Base-by-base conservation (phyloP, 2,113 vertebrate species). In the Corythaixoides concolor region DNA sequence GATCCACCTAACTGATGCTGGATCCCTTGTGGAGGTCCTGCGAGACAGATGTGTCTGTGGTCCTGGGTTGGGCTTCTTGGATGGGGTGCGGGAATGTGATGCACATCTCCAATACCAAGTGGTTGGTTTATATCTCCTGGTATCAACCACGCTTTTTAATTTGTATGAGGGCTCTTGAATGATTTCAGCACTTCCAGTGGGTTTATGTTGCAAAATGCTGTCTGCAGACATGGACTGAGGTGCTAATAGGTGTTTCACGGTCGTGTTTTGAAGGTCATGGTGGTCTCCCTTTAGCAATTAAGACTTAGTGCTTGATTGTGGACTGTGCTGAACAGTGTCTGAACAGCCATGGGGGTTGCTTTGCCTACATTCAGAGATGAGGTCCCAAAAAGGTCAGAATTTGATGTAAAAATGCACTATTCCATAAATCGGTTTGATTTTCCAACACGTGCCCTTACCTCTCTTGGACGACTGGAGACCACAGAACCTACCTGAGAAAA, bases 71-170 rank as follows among this genome's bases (percentile, higher is more conserved):
- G 32, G 41, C 30, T 43, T 35, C 26, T 49, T 33, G 73, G 59
- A 17, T 24, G n/a, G 43, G 35, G 4, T 30, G 52, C 1, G 1
- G 32, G 70, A 37, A 35, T 6, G 20, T 53, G 67, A 28, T 43
- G n/a, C 0, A 4, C 3, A 1, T 19, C 14, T n/a, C 83, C 53
- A 37, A 2, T 53, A n/a, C 26, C 47, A 11, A 43, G 49, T 1
- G 15, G 24, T 17, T 75, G 56, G 13, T 69, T 58, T 23, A 12
- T 49, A 43, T 3, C 50, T 88, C 49, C 23, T 53, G 62, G 9
- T 52, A 12, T 59, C 30, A 32, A 12, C 39, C 14, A 4, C 4
- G 43, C 22, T 21, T 64, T 50, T 69, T 9, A 30, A 15, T 37
- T 43, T 33, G 8, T 15, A 6, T 64, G 68, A 55, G 43, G 35